Percentiles rank a stretch among this genome's conserved stretches.
Conservation (phyloP, 1,140 invertebrate species). For the Cotesia chilonis region DNA sequence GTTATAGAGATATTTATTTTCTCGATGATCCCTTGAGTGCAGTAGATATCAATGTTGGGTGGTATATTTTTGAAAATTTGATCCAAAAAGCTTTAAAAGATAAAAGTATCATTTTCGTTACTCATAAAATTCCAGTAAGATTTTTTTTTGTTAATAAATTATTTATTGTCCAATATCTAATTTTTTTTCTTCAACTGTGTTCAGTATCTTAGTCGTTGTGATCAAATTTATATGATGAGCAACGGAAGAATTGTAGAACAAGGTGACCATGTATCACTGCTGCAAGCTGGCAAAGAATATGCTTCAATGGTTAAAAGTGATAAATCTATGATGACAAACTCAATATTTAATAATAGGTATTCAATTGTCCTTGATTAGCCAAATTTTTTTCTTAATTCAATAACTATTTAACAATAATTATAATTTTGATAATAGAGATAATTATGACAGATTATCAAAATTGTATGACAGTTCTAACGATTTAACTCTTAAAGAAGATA, state of each 20-base stretch:
- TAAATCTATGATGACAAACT: conserved; percentile 13
- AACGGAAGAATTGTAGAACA: conserved; percentile 74
- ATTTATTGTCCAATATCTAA: background rate
- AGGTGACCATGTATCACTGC: conserved; percentile 74
- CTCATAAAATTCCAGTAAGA: conserved; percentile 69
- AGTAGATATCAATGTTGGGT: conserved; percentile 72
- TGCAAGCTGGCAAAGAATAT: conserved; percentile 72
- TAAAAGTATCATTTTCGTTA: conserved; percentile 76
- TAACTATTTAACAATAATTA: background rate
- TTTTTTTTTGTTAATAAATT: background rate
- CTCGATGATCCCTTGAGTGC: conserved; percentile 77
- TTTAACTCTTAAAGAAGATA: no score
- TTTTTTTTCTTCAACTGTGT: conserved; percentile 39
- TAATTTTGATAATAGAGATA: no score
- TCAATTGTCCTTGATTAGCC: background rate
- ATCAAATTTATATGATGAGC: conserved; percentile 69
- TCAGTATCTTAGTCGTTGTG: conserved; percentile 68
- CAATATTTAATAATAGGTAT: conserved; percentile 29
- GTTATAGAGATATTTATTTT: conserved; percentile 72
- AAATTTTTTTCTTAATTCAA: background rate
- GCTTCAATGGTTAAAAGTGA: conserved; percentile 52
- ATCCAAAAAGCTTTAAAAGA: conserved; percentile 68
- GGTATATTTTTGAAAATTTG: conserved; percentile 71
- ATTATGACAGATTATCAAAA: no score
- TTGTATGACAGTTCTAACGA: no score